These are phyloP conservation scores for Phrixothrix hirtus DNA, from an alignment of 2,888 invertebrate species.

Conservation along the genomic window DNA sequence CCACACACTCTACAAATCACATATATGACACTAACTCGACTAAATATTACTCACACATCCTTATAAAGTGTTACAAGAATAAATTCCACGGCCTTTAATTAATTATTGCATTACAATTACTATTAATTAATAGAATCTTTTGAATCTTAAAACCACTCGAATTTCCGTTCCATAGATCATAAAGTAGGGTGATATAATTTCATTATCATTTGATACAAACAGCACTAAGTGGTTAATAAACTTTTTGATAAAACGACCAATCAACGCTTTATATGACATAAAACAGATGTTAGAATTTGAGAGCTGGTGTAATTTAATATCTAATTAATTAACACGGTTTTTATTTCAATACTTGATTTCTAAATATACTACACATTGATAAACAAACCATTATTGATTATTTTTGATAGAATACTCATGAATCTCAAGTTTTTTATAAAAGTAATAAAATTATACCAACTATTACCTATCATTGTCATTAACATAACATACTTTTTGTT, in stretches of 20 bases:
- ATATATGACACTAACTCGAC: conserved; percentile 25
- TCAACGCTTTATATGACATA: conserved; percentile 24
- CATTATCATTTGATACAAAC: conserved; percentile 19
- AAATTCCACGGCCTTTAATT: no score
- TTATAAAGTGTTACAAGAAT: no score
- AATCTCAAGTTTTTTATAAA: no score
- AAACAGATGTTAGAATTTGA: conserved; percentile 13
- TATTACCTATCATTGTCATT: no score
- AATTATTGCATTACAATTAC: no score
- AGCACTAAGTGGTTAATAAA: conserved; percentile 18
- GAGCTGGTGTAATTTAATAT: conserved; percentile 12
- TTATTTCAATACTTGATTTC: background rate
- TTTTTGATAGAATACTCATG: no score
- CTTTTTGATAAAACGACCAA: conserved; percentile 24
- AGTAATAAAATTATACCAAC: no score
- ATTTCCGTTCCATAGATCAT: background rate
- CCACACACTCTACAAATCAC: conserved; percentile 34
- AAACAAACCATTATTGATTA: no score
- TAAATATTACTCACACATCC: no score
- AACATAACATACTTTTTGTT: no score
- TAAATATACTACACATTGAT: no score
- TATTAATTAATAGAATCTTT: no score
- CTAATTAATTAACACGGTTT: background rate
- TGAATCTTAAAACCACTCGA: conserved; percentile 12
- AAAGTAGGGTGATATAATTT: conserved; percentile 17